These are phyloP conservation scores for Elysia chlorotica DNA, from an alignment of 1,140 invertebrate genomes.

Conservation along the genomic window DNA sequence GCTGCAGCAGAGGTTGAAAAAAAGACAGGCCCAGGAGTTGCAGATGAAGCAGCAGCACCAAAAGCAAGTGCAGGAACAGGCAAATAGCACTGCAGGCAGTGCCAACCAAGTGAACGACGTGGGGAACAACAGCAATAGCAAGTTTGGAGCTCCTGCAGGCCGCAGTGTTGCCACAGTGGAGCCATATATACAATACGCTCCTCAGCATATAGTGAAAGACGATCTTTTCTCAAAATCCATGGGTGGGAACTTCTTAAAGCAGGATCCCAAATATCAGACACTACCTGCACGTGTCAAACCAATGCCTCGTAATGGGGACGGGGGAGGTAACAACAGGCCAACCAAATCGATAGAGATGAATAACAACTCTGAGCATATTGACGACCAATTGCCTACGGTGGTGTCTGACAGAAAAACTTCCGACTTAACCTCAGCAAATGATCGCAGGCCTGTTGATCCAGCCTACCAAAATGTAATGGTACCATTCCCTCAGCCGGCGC, in stretches of 20 bases:
- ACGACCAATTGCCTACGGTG: constrained; percentile 22
- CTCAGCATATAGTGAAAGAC: constrained; percentile 55
- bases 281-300: constrained; percentile 73
- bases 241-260: constrained; percentile 77
- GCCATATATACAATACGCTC: constrained; percentile 73
- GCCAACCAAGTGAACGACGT: neutral
- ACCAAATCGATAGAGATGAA: constrained; percentile 17
- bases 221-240: constrained; percentile 47
- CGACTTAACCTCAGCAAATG: too few species aligned
- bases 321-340: neutral
- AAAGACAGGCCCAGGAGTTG: constrained; percentile 70
- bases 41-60: constrained; percentile 64
- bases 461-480: too few species aligned
- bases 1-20: constrained; percentile 85
- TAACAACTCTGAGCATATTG: constrained; percentile 21
- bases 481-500: too few species aligned
- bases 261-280: constrained; percentile 91
- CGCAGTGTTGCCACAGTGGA: constrained; percentile 79
- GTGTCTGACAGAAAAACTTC: too few species aligned
- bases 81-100: neutral
- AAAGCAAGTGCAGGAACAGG: neutral
- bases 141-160: too few species aligned
- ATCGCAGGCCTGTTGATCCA: too few species aligned
- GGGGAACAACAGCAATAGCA: too few species aligned
- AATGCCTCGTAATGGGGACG: constrained; percentile 33